Base-by-base conservation (phyloP, 2,888 invertebrate genomes). In the Eudasyphora cyanicolor region DNA sequence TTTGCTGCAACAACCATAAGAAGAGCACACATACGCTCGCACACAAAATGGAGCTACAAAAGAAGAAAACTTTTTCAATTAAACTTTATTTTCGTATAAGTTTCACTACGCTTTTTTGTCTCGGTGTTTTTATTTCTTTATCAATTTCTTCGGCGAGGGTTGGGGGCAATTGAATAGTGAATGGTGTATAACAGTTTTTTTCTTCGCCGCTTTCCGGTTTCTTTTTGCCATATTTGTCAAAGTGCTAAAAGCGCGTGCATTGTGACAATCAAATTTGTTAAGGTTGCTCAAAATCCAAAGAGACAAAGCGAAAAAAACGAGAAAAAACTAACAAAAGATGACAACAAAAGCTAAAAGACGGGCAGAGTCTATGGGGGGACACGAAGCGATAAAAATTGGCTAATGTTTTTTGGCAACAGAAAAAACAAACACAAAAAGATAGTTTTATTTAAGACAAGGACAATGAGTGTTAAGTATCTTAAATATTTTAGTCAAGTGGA, bases 31-130 rank as follows among this genome's bases (percentile, higher is more conserved):
- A 12, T 2, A 10, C 60, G 27, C 19, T 19, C 19, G 14, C 10
- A 21, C 19, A 19, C 19, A 2, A n/a, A 17, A 35, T 17, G 17
- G 2, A n/a, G 62, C n/a, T 24, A 14, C 2, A n/a, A 4, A 62
- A 35, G 12, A 35, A 64, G 19, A 19, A 35, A 83, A 83, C 70
- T 83, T 83, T 83, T 83, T 80, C 83, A 83, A 83, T 83, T 83
- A 83, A 83, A 83, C 83, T 83, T 83, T 78, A 76, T 74, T 80
- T 84, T 69, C 45, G 60, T 76, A 79, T 54, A 76, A 67, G 42
- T 67, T 67, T 67, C 67, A 42, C 42, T 62, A 24, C 35, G 21
- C 10, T 60, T 60, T 60, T 29, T 60, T 29, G 60, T 60, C n/a
- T n/a, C 21, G 60, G 12, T 21, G 49, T 24, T 57, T 57, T 10